phyloP scores from a whole-genome alignment of 2,797 vertebrate genomes.

The Eleutherodactylus coqui region DNA sequence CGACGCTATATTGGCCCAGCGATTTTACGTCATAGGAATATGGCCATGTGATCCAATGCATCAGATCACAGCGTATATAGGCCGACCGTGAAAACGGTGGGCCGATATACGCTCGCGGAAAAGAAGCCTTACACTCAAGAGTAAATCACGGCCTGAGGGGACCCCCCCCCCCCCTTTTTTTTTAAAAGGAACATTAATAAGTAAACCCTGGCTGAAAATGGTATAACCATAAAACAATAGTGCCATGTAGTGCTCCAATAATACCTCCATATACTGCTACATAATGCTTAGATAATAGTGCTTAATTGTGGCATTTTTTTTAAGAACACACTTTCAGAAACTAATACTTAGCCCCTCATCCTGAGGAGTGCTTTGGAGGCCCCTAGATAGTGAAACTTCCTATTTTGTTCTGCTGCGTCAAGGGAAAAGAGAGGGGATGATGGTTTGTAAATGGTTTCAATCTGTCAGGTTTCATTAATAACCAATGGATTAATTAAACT shows the following conservation, averaged over 20 bases:
- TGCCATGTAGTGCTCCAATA: background rate
- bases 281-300: background rate
- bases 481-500: slow-evolving; percentile 32
- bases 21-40: too few species aligned
- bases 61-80: too few species aligned
- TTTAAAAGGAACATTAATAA: too few species aligned
- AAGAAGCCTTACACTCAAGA: too few species aligned
- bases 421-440: background rate
- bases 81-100: too few species aligned
- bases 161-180: too few species aligned
- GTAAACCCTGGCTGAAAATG: too few species aligned
- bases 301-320: background rate
- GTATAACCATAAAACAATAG: background rate
- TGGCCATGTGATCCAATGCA: too few species aligned
- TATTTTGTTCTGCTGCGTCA: background rate
- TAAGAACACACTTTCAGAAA: background rate
- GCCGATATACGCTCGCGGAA: too few species aligned
- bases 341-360: background rate
- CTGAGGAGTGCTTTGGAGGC: background rate
- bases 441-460: background rate
- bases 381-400: background rate
- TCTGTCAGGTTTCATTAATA: slow-evolving; percentile 41
- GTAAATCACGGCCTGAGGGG: background rate
- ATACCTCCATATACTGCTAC: background rate
- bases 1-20: too few species aligned